Conservation (phyloP, 2,113 vertebrate genomes). For the Lonchura striata region DNA sequence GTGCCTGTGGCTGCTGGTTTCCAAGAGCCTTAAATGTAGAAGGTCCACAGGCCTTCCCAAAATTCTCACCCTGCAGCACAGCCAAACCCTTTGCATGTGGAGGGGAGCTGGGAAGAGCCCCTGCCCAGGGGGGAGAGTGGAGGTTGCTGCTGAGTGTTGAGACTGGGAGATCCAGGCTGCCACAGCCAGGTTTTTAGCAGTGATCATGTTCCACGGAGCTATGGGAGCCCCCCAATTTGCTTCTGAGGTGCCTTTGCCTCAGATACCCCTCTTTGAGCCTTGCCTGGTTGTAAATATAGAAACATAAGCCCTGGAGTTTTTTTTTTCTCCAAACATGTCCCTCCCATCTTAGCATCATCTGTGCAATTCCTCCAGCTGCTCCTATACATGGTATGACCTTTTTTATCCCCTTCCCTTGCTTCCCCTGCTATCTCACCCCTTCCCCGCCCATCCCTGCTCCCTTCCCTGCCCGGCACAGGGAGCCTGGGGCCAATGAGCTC, state of each 20-base stretch:
- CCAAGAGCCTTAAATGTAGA: fast-evolving
- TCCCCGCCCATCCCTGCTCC: not conserved
- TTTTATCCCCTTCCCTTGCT: not conserved
- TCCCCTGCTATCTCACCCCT: not conserved
- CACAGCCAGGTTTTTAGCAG: not conserved
- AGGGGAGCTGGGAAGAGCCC: not conserved
- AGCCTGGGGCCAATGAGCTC: constrained; percentile 80
- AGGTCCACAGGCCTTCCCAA: not conserved
- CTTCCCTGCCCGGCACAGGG: constrained; percentile 25
- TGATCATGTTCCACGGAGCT: fast-evolving
- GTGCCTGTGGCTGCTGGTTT: fast-evolving
- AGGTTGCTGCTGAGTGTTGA: not conserved
- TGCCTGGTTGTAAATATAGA: constrained; percentile 85
- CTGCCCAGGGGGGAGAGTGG: not conserved
- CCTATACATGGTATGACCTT: constrained; percentile 76
- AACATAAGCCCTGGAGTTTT: constrained; percentile 72
- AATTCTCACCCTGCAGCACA: not conserved
- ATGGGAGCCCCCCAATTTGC: fast-evolving
- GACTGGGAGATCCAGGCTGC: not conserved
- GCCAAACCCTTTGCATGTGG: fast-evolving
- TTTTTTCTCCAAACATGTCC: constrained; percentile 68
- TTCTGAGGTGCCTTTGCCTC: constrained; percentile 15
- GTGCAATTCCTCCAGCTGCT: constrained; percentile 77
- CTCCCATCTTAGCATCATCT: constrained; percentile 73
- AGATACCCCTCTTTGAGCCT: constrained; percentile 56